Percentiles rank a stretch among this genome's conserved stretches.
Conservation (phyloP, 2,113 vertebrate species). For the Neogobius melanostomus region DNA sequence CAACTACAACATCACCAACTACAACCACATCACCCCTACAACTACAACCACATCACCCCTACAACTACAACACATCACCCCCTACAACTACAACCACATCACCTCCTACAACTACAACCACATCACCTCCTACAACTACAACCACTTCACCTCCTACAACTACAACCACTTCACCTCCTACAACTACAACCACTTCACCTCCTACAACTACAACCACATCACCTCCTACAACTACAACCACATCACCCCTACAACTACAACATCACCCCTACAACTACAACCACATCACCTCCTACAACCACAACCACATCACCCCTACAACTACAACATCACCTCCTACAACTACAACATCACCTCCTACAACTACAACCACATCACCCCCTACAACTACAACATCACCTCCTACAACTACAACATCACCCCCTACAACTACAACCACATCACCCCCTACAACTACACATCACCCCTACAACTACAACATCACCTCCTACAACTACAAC, state of each 20-base stretch:
- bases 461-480: neutral
- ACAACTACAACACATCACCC: neutral
- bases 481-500: neutral
- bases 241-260: neutral
- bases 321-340: neutral
- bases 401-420: neutral
- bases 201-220: neutral
- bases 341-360: neutral
- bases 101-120: neutral
- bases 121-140: neutral
- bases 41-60: neutral
- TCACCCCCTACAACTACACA: neutral
- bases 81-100: neutral
- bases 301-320: neutral
- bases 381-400: accelerated
- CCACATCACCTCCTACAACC: neutral
- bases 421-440: neutral
- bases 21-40: neutral
- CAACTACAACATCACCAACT: no score
- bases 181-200: neutral
- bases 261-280: neutral
- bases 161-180: neutral
- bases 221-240: neutral
- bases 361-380: neutral
- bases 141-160: neutral